Evolutionary conservation across 64 coral and sea anemone genomes (phyloP).

Genomic region (Actinia equina): DNA sequence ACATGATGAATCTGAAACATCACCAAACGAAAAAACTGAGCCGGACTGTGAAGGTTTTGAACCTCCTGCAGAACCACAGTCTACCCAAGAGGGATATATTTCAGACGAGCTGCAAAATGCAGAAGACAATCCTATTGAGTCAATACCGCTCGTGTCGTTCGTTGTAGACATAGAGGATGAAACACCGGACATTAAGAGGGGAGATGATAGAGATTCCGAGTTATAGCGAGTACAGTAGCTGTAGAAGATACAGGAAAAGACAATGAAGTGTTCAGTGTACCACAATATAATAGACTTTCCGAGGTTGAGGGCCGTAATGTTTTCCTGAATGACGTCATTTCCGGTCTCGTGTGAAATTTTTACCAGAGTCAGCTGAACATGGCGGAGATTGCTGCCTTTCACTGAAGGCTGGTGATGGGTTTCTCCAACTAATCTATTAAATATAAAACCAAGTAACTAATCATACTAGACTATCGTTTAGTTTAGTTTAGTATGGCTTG

Average conservation of each 20-base stretch:
- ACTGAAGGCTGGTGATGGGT: no score
- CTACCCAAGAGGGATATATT: not conserved
- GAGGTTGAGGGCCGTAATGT: no score
- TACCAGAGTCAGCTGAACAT: no score
- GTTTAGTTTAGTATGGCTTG: no score
- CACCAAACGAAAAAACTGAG: not conserved
- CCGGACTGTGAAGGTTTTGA: no score
- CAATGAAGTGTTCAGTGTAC: not conserved
- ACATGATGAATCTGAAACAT: not conserved
- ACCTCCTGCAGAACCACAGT: not conserved
- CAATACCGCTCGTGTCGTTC: not conserved
- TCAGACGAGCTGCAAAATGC: not conserved
- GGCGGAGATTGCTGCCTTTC: no score
- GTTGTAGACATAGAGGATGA: not conserved
- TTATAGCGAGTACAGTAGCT: not conserved
- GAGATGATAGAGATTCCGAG: not conserved
- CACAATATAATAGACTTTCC: not conserved
- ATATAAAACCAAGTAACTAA: no score
- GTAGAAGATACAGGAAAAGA: not conserved
- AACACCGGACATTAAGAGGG: not conserved
- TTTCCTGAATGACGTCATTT: no score
- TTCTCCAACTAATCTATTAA: no score
- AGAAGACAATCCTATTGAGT: not conserved
- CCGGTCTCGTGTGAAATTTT: no score
- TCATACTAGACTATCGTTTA: no score